Base-by-base conservation (phyloP, 92 coral and sea anemone species). In the Blastomussa wellsi region DNA sequence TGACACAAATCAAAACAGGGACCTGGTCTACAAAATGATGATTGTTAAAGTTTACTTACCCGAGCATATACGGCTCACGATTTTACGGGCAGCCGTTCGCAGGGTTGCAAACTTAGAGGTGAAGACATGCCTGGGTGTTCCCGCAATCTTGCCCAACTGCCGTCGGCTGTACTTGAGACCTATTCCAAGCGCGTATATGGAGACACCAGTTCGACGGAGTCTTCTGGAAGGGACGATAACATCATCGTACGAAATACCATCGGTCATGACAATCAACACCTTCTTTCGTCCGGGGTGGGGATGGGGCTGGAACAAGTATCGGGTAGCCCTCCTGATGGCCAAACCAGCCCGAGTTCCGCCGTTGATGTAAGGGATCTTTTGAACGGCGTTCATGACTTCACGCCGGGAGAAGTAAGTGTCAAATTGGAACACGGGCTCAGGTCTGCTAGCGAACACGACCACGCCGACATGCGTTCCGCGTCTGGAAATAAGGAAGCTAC, bases 301-400 rank as follows among this genome's bases (percentile, higher is more conserved):
- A 0, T 51, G 78, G 42, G 78, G 78, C 69, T 84, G 76, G 66
- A 84, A 94, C 48, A 94, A 73, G 83, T 87, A 90, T 32, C 91
- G 86, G 32, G 76, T 86, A 49, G 93, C 94, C 26, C 95, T 90
- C 52, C 96, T 88, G 42, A 97, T 94, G 0, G 96, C 99, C 33
- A 90, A 79, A 4, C 98, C 99, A 22, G 91, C 93, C 44, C 96
- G 80, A 5, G 99, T 97, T 51, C 99, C 99, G 8, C 97, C 94
- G 26, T 89, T 89, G 37, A 92, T 91, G 32, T 94, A 94, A 7
- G 78, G 89, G 20, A 97, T 89, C 31, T 88, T 86, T 72, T 95
- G 94, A 72, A 97, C 82, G 13, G 95, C 95, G 31, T 80, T 90
- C 72, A 89, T 76, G 39, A 97, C 92, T 26, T 84, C 85, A 51